A percentile compares a stretch with the other conserved stretches of the same genome.
Evolutionary conservation across 2,888 invertebrate genomes (phyloP).

Genomic region (Sarcophaga caerulescens): DNA sequence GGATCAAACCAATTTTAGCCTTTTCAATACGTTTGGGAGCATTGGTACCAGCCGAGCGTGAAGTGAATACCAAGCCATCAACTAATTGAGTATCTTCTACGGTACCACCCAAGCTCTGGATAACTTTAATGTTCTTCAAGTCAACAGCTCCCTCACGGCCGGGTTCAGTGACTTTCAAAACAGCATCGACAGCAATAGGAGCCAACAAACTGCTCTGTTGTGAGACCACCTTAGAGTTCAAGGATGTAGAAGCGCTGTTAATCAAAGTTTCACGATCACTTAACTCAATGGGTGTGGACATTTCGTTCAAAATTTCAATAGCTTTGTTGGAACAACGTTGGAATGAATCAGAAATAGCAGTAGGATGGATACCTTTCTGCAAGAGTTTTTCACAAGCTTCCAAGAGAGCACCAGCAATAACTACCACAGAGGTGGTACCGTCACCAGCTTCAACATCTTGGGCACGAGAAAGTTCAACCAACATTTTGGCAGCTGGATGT

Average conservation of each 20-base stretch:
- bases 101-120: constrained; percentile 97
- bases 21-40: constrained; percentile 97
- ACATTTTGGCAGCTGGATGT: constrained; percentile 99
- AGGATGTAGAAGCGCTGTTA: constrained; percentile 97
- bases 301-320: constrained; percentile 87
- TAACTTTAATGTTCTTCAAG: constrained; percentile 97
- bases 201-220: constrained; percentile 98
- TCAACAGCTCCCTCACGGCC: constrained; percentile 90
- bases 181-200: constrained; percentile 98
- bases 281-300: constrained; percentile 93
- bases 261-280: constrained; percentile 92
- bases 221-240: constrained; percentile 99
- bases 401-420: constrained; percentile 96
- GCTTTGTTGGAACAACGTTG: constrained; percentile 84
- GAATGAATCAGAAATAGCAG: constrained; percentile 98
- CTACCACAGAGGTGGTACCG: constrained; percentile 99
- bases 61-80: constrained; percentile 97
- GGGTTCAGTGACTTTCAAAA: constrained; percentile 85
- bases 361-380: constrained; percentile 97
- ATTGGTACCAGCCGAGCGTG: constrained; percentile 92
- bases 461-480: constrained; percentile 98
- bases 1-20: constrained; percentile 98
- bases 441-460: constrained; percentile 99
- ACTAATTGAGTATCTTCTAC: constrained; percentile 98
- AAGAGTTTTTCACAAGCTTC: constrained; percentile 97